phyloP scores from a whole-genome alignment of 2,113 vertebrate species.

The Coptodon bakossiorum region DNA sequence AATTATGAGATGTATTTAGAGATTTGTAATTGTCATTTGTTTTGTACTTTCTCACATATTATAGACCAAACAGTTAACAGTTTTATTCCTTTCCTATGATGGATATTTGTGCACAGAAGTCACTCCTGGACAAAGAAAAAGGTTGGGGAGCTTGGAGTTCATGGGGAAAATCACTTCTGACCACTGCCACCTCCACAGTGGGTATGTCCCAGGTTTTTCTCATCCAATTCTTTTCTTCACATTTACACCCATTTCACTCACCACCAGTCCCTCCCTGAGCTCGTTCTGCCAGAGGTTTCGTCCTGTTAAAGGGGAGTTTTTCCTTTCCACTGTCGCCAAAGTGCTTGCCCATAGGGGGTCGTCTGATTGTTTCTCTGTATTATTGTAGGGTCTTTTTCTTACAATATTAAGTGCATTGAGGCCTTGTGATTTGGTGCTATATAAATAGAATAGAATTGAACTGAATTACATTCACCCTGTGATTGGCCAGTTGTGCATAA shows the following conservation, averaged over 20 bases:
- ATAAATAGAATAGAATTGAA: not conserved
- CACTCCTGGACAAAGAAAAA: conserved; percentile 46
- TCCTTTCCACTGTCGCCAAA: not conserved
- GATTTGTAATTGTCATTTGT: not conserved
- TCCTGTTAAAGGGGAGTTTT: not conserved
- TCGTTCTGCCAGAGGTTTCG: not conserved
- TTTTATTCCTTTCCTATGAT: not conserved
- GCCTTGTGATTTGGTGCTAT: not conserved
- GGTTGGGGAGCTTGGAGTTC: conserved; percentile 83
- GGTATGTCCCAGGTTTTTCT: conserved; percentile 68
- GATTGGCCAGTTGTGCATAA: not conserved
- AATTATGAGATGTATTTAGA: not conserved
- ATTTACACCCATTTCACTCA: not conserved
- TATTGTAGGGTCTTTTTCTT: not conserved
- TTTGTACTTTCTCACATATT: not conserved
- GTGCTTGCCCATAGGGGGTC: not conserved
- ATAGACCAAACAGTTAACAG: not conserved
- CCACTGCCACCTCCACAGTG: conserved; percentile 86
- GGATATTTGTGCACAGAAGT: conserved; percentile 24
- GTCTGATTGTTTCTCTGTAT: not conserved
- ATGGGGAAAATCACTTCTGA: conserved; percentile 92
- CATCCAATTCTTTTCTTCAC: not conserved
- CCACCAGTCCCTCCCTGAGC: not conserved
- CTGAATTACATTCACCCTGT: not conserved
- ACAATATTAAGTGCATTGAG: not conserved